Evolutionary conservation across 2,797 vertebrate genomes (phyloP), one percentile per base, ranked within the genome.

Genomic region (Enteromius fasciolatus): DNA sequence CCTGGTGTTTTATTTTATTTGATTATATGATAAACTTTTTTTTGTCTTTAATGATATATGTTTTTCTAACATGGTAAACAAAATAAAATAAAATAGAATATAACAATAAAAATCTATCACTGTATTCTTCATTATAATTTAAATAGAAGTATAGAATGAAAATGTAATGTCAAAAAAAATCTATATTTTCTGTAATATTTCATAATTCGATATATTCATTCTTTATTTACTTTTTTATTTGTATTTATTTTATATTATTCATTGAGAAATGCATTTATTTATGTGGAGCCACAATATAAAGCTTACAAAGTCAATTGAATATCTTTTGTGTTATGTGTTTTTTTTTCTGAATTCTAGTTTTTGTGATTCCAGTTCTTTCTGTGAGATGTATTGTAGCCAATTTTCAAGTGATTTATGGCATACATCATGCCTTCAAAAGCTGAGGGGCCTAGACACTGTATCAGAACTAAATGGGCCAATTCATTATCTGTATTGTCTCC

Each of bases 381-480:
- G n/a, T 44, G 20, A 23, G 1, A 4, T 41, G 33, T 76, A 76
- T 15, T 7, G 73, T 41, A 25, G 33, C 10, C 2, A 25, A 2
- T 44, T 44, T 14, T 44, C 18, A 76, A 76, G 28, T 61, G 39
- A n/a, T 28, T 20, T 44, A 5, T 44, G 17, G 33, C 46, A 76
- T 41, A 61, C 5, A n/a, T 39, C 23, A 69, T 33, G 28, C 50
- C 61, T 63, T 76, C 39, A 76, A 59, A 76, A 46, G 39, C 57
- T 46, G 36, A 63, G 5, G 57, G 39, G 20, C 28, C 25, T 31
- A 66, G 28, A 66, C 28, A 50, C 61, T 48, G 18, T 77, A 18
- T 76, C 54, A 64, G 33, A 57, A 7, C 52, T 23, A 31, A 14
- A 20, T 44, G 5, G 28, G 57, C 28, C 44, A 78, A 33, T 81